phyloP scores from a whole-genome alignment of 2,888 invertebrate genomes.

The Chloroclysta siterata region DNA sequence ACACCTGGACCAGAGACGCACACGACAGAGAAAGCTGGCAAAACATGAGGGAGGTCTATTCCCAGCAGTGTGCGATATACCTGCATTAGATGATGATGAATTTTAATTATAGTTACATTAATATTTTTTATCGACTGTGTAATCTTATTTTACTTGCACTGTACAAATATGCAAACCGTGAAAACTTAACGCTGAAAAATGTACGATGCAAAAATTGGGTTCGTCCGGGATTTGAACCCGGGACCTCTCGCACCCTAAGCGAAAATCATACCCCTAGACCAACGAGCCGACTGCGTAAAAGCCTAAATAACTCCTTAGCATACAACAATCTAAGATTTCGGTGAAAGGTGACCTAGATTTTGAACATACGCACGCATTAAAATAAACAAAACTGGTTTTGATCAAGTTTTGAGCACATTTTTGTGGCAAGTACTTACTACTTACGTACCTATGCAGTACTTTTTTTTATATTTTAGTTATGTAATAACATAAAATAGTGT shows the following conservation, averaged over 20 bases:
- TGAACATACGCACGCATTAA: background rate
- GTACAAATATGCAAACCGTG: too few species aligned
- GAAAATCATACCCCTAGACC: constrained; percentile 85
- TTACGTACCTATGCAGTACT: too few species aligned
- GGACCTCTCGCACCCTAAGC: constrained; percentile 85
- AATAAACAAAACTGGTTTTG: background rate
- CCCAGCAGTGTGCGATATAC: too few species aligned
- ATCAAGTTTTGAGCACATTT: background rate
- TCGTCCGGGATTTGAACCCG: constrained; percentile 86
- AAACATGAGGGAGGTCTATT: too few species aligned
- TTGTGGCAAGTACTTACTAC: background rate
- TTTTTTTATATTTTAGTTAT: too few species aligned
- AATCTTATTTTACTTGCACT: too few species aligned
- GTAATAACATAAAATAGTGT: too few species aligned
- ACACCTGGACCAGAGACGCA: too few species aligned
- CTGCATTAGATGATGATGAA: too few species aligned
- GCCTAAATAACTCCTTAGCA: background rate
- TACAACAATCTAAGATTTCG: background rate
- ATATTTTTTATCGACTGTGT: too few species aligned
- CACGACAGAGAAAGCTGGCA: too few species aligned
- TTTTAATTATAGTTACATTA: too few species aligned
- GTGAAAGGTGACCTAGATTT: constrained; percentile 30
- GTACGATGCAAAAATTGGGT: constrained; percentile 61
- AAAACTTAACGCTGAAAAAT: background rate
- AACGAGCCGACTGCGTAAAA: constrained; percentile 67